phyloP scores from a whole-genome alignment of 2,113 vertebrate species.

The Grallaria varia region DNA sequence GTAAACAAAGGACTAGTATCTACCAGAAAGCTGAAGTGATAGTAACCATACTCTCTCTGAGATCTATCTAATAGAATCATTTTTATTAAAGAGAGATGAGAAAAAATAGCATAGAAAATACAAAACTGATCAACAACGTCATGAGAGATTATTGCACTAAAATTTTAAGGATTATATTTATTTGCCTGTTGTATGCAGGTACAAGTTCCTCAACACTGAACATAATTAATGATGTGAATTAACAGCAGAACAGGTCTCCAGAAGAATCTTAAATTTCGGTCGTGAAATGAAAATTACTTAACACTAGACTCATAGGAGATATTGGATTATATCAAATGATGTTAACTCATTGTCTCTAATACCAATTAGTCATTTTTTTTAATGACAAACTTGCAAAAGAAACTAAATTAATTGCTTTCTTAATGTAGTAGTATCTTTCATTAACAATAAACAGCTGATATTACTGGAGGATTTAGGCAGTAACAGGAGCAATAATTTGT shows the following conservation, averaged over 20 bases:
- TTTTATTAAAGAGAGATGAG: not conserved
- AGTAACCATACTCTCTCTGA: not conserved
- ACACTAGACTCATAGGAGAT: not conserved
- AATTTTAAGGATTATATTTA: not conserved
- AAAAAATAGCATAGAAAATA: not conserved
- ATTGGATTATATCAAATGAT: not conserved
- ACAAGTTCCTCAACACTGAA: not conserved
- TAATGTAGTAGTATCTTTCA: conserved; percentile 12
- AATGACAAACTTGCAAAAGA: not conserved
- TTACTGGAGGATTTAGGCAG: conserved; percentile 8
- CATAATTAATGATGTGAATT: not conserved
- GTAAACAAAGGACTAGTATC: not conserved
- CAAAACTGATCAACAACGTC: accelerated
- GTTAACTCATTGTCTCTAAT: not conserved
- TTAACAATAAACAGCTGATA: conserved; percentile 35
- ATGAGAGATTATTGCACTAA: not conserved
- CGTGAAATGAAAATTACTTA: conserved; percentile 9
- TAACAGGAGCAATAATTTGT: not conserved
- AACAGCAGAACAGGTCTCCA: not conserved
- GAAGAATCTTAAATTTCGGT: not conserved
- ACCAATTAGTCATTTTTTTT: not conserved
- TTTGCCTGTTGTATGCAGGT: not conserved
- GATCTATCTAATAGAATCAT: not conserved
- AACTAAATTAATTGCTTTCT: not conserved
- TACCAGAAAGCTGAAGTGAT: not conserved